Percentiles rank a stretch among this genome's conserved stretches.
Conservation (phyloP, 2,888 invertebrate species). For the Tenthredo livida region DNA sequence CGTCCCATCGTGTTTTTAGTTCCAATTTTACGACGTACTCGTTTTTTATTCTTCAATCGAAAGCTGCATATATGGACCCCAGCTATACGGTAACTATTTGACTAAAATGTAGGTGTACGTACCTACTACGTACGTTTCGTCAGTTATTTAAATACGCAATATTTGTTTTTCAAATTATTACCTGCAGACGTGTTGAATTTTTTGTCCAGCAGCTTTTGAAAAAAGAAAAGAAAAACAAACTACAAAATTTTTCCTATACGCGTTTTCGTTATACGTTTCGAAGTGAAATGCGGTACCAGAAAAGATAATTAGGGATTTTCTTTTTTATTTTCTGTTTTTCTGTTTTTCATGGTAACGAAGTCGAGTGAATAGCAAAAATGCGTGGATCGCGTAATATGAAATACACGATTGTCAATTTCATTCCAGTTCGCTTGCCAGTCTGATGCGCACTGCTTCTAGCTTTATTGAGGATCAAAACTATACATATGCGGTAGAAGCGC, state of each 20-base stretch:
- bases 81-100: neutral
- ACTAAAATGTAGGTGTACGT: neutral
- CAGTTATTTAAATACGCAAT: neutral
- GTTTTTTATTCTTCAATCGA: neutral
- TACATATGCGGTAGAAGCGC: constrained; percentile 8
- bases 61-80: neutral
- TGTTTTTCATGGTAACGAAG: neutral
- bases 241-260: too few relatives aligned
- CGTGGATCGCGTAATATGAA: neutral
- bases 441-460: constrained; percentile 12
- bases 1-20: neutral
- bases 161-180: neutral
- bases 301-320: neutral
- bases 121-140: neutral
- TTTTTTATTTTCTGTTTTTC: neutral
- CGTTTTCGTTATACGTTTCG: neutral
- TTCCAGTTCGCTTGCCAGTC: neutral
- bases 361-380: neutral
- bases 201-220: neutral
- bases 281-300: neutral
- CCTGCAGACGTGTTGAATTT: neutral
- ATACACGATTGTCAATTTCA: constrained; percentile 21
- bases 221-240: too few relatives aligned
- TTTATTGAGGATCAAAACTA: constrained; percentile 44
- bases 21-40: neutral